Percentiles rank a stretch among this genome's conserved stretches.
Evolutionary conservation across 2,888 invertebrate species (phyloP).

Genomic region (Drosophila heteroneura): DNA sequence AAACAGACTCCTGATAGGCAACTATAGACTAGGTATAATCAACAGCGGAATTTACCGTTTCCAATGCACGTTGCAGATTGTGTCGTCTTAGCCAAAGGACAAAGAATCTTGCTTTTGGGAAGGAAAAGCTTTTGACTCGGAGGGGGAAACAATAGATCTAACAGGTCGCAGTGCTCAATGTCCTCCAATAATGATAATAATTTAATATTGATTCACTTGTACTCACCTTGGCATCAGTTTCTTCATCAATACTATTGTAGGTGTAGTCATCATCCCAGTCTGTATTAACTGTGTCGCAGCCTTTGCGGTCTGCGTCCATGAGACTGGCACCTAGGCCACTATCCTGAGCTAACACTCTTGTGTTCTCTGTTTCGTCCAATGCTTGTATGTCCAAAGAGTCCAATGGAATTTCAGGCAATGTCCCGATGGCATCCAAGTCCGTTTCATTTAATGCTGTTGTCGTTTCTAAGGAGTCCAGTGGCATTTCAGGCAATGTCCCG

Average conservation of each 20-base stretch:
- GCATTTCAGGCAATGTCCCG: neutral
- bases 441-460: neutral
- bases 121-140: neutral
- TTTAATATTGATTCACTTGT: neutral
- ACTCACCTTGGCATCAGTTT: slow-evolving; percentile 46
- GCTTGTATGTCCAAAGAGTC: neutral
- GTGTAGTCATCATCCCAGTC: slow-evolving; percentile 14
- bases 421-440: neutral
- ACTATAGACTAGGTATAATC: neutral
- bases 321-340: neutral
- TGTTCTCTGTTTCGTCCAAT: neutral
- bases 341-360: neutral
- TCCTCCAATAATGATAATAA: neutral
- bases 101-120: neutral
- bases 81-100: neutral
- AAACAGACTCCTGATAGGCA: neutral
- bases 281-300: neutral
- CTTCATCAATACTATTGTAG: slow-evolving; percentile 40
- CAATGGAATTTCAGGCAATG: neutral
- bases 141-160: neutral
- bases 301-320: neutral
- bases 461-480: neutral
- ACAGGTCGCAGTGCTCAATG: neutral
- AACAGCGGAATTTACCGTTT: neutral
- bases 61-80: neutral